Percentiles rank a stretch among this genome's conserved stretches.
Conservation (phyloP, 2,113 vertebrate species). For the Pseudopodoces humilis region DNA sequence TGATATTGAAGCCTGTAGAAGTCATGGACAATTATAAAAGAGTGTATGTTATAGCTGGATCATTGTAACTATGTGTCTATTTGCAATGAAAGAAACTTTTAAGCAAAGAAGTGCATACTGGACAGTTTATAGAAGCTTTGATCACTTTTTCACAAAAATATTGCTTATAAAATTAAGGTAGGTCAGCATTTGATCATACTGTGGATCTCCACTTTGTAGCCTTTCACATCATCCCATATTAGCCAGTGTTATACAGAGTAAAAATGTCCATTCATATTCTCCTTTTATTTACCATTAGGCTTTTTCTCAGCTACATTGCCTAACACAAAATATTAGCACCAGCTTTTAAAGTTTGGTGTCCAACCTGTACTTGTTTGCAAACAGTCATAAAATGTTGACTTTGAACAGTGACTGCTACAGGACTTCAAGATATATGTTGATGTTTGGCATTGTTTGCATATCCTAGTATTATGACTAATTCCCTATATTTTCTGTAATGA, state of each 20-base stretch:
- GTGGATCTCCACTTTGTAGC: neutral
- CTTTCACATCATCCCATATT: neutral
- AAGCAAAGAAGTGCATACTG: neutral
- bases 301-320: neutral
- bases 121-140: neutral
- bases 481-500: neutral
- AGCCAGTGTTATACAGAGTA: neutral
- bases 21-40: neutral
- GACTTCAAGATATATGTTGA: neutral
- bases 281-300: neutral
- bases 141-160: neutral
- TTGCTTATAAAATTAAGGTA: neutral
- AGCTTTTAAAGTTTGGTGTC: neutral
- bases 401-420: neutral
- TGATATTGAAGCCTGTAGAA: neutral
- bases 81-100: neutral
- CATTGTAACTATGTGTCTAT: neutral
- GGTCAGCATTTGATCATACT: neutral
- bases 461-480: neutral
- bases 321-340: neutral
- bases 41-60: neutral
- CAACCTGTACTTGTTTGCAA: neutral
- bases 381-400: neutral
- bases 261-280: neutral
- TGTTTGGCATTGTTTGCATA: neutral